Conservation (phyloP, 2,113 vertebrate genomes). For the Oryzias melastigma region DNA sequence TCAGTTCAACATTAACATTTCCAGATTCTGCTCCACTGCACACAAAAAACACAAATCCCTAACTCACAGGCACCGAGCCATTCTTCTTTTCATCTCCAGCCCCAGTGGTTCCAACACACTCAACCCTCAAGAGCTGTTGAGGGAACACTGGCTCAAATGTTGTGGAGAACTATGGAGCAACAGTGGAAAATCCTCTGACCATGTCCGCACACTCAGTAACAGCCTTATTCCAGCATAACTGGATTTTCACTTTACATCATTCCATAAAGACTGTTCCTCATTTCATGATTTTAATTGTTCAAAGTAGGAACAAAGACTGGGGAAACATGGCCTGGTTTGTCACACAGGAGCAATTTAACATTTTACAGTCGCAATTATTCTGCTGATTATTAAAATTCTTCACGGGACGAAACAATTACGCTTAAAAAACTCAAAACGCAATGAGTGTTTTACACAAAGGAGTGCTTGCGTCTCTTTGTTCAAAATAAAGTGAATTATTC, state of each 20-base stretch:
- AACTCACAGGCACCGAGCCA: conserved; percentile 15
- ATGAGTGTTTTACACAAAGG: background rate
- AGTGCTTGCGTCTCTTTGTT: too few relatives aligned
- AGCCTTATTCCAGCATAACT: conserved; percentile 66
- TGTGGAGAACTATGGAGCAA: conserved; percentile 52
- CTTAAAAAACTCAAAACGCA: conserved; percentile 41
- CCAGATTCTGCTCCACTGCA: conserved; percentile 24
- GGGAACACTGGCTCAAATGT: conserved; percentile 45
- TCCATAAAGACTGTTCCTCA: conserved; percentile 57
- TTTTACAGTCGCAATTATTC: conserved; percentile 62
- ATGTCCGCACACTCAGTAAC: conserved; percentile 46
- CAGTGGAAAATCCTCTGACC: conserved; percentile 45
- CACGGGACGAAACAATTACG: conserved; percentile 50
- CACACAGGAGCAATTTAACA: conserved; percentile 61
- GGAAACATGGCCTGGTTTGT: conserved; percentile 45
- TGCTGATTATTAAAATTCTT: conserved; percentile 60
- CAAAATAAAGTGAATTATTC: too few relatives aligned
- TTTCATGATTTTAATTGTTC: conserved; percentile 71
- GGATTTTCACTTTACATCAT: conserved; percentile 64
- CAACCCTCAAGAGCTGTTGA: conserved; percentile 54
- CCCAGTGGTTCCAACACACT: conserved; percentile 44
- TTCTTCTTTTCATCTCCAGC: conserved; percentile 40
- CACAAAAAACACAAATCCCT: conserved; percentile 31
- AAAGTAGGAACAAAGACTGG: conserved; percentile 29
- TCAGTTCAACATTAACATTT: conserved; percentile 4